A percentile compares a stretch with the other conserved stretches of the same genome.
These are phyloP conservation scores for Orchesellides sinensis DNA, from an alignment of 2,888 invertebrate species.

Conservation along the genomic window DNA sequence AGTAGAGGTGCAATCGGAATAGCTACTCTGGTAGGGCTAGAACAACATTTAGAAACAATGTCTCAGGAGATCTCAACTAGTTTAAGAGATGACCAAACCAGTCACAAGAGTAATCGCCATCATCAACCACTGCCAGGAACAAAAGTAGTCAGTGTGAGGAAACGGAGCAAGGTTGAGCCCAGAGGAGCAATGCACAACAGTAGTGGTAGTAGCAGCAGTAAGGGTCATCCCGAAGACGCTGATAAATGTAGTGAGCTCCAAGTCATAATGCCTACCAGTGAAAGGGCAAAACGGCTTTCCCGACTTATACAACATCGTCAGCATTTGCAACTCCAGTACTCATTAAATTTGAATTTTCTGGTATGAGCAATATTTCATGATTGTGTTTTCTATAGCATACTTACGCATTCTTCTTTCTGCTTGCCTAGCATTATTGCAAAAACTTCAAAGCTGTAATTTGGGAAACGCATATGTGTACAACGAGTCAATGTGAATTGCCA, in stretches of 20 bases:
- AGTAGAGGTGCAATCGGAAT: conserved; percentile 15
- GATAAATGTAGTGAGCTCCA: conserved; percentile 51
- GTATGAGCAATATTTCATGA: conserved; percentile 17
- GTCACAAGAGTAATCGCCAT: conserved; percentile 61
- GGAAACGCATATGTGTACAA: too few species aligned
- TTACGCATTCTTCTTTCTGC: neutral
- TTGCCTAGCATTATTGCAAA: too few species aligned
- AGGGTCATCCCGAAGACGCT: conserved; percentile 57
- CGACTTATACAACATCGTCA: conserved; percentile 74
- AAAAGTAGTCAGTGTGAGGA: conserved; percentile 44
- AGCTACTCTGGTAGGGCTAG: conserved; percentile 13
- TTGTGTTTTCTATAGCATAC: neutral
- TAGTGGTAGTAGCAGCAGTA: conserved; percentile 19
- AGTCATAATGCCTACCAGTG: conserved; percentile 71
- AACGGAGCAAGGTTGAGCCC: conserved; percentile 31
- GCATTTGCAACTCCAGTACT: conserved; percentile 72
- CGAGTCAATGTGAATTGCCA: too few species aligned
- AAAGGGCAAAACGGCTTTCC: conserved; percentile 74
- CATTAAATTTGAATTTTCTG: conserved; percentile 68
- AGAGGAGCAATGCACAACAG: conserved; percentile 5
- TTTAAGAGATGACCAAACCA: conserved; percentile 8
- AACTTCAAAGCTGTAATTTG: too few species aligned
- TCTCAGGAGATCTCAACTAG: conserved; percentile 33
- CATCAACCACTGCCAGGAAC: conserved; percentile 64
- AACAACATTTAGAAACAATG: conserved; percentile 26